Base-by-base conservation (phyloP, 1,140 invertebrate genomes). In the Drosophila nasuta region DNA sequence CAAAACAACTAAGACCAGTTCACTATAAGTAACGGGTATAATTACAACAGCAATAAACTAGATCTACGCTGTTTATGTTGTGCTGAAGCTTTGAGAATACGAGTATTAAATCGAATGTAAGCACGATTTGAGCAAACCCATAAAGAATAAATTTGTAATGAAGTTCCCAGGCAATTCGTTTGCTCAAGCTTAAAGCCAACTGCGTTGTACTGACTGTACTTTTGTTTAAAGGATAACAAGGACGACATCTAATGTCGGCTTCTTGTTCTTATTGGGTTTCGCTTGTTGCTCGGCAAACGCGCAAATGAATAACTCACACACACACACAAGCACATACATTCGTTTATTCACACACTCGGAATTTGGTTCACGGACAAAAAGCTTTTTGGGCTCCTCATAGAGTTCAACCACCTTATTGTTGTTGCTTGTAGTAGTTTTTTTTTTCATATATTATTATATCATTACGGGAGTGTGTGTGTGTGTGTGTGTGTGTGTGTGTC, bases 351-450 rank as follows among this genome's bases (percentile, higher is more conserved):
- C 41, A 48, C 43, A 48, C 33, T 28, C 57, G 5, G 15, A 3
- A 41, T 15, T 8, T 64, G 54, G 62, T 66, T 67, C 73, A 85
- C 45, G 81, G 81, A 82, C 79, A 85, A 74, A 85, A 74, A 75
- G 49, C 75, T 73, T 30, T 66, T 25, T 25, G 20, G 57, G 45
- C 51, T 72, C 51, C 68, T 62, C 51, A 78, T 78, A 71, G 69
- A 74, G 82, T 86, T 88, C 83, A 88, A 86, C 82, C 82, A 86
- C 83, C 80, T 86, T 79, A 79, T 73, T 67, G 48, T 75, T 43
- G 45, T 57, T 67, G 25, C 25, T 10, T 30, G 8, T 4, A 20
- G 17, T 49, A 10, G 7, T n/a, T 38, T 38, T 38, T 38, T 38
- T 38, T 38, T 38, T 38, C 20, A 20, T 20, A 20, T 20, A 3